Conservation (phyloP, 2,113 vertebrate genomes). For the Hepsetus odoe region DNA sequence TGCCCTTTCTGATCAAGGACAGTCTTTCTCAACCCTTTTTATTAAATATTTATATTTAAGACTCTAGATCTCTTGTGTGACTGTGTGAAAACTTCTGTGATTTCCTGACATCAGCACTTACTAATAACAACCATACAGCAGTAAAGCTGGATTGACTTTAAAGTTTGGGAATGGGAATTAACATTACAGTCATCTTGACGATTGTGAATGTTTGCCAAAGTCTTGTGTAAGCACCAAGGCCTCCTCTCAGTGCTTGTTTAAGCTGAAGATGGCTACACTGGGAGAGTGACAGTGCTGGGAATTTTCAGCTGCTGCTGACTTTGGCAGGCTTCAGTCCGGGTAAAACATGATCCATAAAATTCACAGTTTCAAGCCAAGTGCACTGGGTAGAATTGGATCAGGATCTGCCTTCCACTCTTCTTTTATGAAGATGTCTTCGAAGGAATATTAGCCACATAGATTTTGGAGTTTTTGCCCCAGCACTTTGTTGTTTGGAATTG, state of each 20-base stretch:
- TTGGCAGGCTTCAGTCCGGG: slow-evolving; percentile 15
- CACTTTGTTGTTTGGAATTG: background rate
- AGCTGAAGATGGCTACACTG: slow-evolving; percentile 20
- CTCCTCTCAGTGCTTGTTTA: slow-evolving; percentile 20
- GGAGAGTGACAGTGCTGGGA: slow-evolving; percentile 18
- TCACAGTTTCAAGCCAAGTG: slow-evolving; percentile 35
- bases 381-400: slow-evolving; percentile 2
- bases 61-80: background rate
- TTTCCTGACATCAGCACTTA: background rate
- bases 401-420: background rate
- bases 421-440: slow-evolving; percentile 32
- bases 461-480: slow-evolving; percentile 4
- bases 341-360: slow-evolving; percentile 41
- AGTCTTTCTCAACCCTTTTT: background rate
- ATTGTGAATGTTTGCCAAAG: slow-evolving; percentile 6
- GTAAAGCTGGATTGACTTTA: slow-evolving; percentile 19
- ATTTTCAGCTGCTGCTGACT: slow-evolving; percentile 37
- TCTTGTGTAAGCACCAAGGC: slow-evolving; percentile 17
- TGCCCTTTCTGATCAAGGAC: background rate
- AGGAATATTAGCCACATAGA: slow-evolving; percentile 2
- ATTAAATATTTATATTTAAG: background rate
- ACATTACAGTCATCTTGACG: slow-evolving; percentile 17
- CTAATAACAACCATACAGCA: background rate
- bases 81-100: background rate
- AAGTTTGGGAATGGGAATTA: slow-evolving; percentile 22